Percentiles rank a stretch among this genome's conserved stretches.
phyloP scores from a whole-genome alignment of 2,888 invertebrate species.

The Drosophila flavopinicola region DNA sequence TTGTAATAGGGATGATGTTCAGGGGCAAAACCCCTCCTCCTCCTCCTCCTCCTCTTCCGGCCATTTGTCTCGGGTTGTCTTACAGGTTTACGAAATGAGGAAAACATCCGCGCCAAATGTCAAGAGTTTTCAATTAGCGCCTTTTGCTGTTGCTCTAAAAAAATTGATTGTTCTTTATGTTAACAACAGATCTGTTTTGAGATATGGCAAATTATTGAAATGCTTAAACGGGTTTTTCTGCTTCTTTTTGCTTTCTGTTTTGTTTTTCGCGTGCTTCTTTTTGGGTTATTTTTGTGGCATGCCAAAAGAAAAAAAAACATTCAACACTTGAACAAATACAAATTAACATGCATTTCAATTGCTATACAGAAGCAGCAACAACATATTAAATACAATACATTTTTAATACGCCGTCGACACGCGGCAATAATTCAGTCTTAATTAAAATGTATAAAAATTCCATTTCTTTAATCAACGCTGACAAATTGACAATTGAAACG shows the following conservation, averaged over 20 bases:
- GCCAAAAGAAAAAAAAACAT: conserved; percentile 45
- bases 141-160: conserved; percentile 33
- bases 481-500: conserved; percentile 73
- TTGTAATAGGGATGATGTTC: conserved; percentile 24
- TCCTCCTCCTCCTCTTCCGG: too few species aligned
- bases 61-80: too few species aligned
- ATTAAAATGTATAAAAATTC: conserved; percentile 68
- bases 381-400: conserved; percentile 26
- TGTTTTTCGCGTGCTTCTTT: conserved; percentile 20
- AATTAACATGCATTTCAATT: conserved; percentile 63
- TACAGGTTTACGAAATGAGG: conserved; percentile 16
- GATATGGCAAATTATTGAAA: conserved; percentile 35
- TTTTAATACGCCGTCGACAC: conserved; percentile 45
- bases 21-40: conserved; percentile 5
- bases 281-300: conserved; percentile 54
- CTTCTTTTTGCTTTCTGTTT: neutral
- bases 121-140: conserved; percentile 69
- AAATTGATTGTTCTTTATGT: conserved; percentile 36
- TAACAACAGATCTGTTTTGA: conserved; percentile 12
- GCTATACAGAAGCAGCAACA: conserved; percentile 21
- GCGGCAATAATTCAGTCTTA: conserved; percentile 73
- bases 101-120: conserved; percentile 32
- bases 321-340: conserved; percentile 66
- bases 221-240: conserved; percentile 33
- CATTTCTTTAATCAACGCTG: conserved; percentile 72